Conservation (phyloP, 2,888 invertebrate species). For the Ametastegia equiseti region DNA sequence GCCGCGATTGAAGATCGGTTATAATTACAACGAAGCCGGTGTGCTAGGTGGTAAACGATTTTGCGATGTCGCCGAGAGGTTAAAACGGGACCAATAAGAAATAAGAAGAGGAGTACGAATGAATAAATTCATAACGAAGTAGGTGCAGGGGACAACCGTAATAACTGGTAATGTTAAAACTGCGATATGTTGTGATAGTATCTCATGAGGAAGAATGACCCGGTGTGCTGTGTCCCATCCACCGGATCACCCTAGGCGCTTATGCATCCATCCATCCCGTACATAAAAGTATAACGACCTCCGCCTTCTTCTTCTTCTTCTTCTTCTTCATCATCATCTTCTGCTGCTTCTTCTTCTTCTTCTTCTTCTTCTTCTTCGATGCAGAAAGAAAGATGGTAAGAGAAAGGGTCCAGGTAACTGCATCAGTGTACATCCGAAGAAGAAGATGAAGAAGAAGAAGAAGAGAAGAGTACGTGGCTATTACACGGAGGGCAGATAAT, state of each 20-base stretch:
- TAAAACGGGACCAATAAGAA: neutral
- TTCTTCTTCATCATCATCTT: too few relatives aligned
- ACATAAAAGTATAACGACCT: neutral
- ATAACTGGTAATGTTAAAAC: neutral
- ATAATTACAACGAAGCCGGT: neutral
- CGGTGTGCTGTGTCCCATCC: too few relatives aligned
- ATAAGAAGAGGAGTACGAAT: neutral
- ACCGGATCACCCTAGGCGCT: slow-evolving; percentile 25
- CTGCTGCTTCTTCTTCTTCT: too few relatives aligned
- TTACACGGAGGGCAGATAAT: slow-evolving; percentile 16
- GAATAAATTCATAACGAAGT: neutral
- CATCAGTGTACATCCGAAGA: too few relatives aligned
- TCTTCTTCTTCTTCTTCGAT: too few relatives aligned
- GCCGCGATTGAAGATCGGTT: neutral
- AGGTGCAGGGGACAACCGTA: neutral
- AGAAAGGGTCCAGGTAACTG: too few relatives aligned
- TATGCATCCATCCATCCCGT: neutral
- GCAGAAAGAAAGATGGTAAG: too few relatives aligned
- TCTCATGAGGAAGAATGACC: slow-evolving; percentile 21
- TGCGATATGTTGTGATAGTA: neutral
- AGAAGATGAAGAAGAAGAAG: neutral
- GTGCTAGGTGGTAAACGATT: neutral
- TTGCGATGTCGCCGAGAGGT: neutral
- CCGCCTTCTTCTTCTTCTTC: neutral
- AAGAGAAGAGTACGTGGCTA: neutral